Evolutionary conservation across 2,888 invertebrate genomes (phyloP), one percentile per base, ranked within the genome.

Genomic region (Phlogophora meticulosa): DNA sequence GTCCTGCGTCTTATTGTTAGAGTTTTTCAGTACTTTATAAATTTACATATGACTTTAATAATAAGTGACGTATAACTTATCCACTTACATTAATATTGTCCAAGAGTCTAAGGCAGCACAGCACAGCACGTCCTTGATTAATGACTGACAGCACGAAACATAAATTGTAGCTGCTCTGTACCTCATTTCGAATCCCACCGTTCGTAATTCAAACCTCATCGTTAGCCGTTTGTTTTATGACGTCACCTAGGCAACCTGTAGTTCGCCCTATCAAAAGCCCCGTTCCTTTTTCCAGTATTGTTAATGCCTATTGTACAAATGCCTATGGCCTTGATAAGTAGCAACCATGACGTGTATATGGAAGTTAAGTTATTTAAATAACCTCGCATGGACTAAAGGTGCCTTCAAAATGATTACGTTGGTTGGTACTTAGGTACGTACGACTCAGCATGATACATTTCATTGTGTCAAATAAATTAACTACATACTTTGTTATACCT

Each of bases 341-440:
- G 71, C 71, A 71, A 66, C 74, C 80, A 70, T 84, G 80, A 82
- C 78, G 81, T 72, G 73, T 71, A 60, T 84, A 86, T 87, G 82
- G 81, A 83, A 87, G 87, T 87, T 75, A 82, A 80, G 80, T 81
- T 80, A 78, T 81, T 75, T 71, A 42, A 56, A 80, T 76, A 79
- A 80, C 81, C 76, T 83, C 77, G 76, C 36, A 46, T 60, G 53
- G 65, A 60, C 59, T 56, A 59, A 48, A 63, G 34, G 49, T 38
- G 62, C 42, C 42, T 72, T 68, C 22, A 72, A 66, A 68, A 68
- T 38, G 49, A 28, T 28, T 4, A 28, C 28, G 28, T 5, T 24
- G 42, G 48, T 42, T 32, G 45, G 51, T n/a, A 36, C 49, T 10
- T 46, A 38, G n/a, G 32, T 70, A 34, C 24, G 20, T 57, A 55